Evolutionary conservation across 2,113 vertebrate genomes (phyloP).

Genomic region (Solenodon paradoxus): DNA sequence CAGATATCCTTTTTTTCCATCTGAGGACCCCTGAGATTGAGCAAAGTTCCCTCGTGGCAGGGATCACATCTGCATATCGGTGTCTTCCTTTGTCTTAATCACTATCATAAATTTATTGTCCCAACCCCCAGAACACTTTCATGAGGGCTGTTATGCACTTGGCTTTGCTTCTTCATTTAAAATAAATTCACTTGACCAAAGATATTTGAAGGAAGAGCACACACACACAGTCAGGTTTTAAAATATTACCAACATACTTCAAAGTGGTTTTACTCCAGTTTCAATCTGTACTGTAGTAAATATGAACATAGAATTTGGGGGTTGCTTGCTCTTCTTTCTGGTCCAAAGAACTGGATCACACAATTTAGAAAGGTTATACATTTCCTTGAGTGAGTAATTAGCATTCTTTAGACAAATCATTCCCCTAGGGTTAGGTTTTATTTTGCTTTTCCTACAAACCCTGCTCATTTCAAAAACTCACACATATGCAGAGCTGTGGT

Average conservation of each 20-base stretch:
- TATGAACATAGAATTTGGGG: background rate
- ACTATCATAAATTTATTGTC: background rate
- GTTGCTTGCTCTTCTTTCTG: conserved; percentile 32
- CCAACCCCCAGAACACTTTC: background rate
- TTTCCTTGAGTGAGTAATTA: background rate
- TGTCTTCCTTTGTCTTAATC: background rate
- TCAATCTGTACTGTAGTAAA: background rate
- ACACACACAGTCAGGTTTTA: background rate
- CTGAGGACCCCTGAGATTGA: background rate
- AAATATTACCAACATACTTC: background rate
- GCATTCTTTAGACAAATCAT: conserved; percentile 19
- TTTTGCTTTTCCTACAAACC: background rate
- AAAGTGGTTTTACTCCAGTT: background rate
- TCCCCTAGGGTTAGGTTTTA: background rate
- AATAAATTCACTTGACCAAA: conserved; percentile 6
- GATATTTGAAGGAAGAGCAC: background rate
- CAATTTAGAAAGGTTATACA: background rate
- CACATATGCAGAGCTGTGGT: background rate
- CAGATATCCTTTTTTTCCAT: background rate
- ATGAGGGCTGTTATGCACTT: background rate
- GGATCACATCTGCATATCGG: fast-evolving
- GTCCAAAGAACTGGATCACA: background rate
- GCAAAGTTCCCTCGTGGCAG: background rate
- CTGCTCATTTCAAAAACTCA: conserved; percentile 2
- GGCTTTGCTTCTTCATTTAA: background rate